phyloP scores from a whole-genome alignment of 92 coral and sea anemone species.

The Umimayanthus kanabou region DNA sequence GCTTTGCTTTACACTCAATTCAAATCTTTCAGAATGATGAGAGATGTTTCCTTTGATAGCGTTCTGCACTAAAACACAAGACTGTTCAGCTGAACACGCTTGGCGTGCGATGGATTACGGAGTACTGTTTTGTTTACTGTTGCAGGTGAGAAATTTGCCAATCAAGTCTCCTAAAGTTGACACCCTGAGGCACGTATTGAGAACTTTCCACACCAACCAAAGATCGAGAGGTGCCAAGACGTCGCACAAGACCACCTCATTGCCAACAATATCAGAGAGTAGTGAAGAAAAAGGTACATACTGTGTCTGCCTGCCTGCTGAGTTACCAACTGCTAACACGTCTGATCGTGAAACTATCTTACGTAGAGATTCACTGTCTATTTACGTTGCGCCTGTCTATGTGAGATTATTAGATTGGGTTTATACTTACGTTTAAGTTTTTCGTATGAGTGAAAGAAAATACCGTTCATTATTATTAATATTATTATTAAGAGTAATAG shows the following conservation, averaged over 20 bases:
- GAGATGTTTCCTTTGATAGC: no score
- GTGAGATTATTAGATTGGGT: neutral
- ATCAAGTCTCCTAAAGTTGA: conserved; percentile 93
- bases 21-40: no score
- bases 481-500: no score
- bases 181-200: conserved; percentile 78
- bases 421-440: neutral
- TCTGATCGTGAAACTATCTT: neutral
- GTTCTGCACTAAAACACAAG: no score
- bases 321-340: neutral
- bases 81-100: no score
- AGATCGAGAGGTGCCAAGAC: conserved; percentile 53
- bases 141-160: conserved; percentile 82
- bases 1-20: no score
- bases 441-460: neutral
- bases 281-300: conserved; percentile 16
- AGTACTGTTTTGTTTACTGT: neutral
- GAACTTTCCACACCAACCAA: conserved; percentile 79
- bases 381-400: neutral
- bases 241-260: conserved; percentile 37
- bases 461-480: no score
- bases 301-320: neutral
- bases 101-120: neutral
- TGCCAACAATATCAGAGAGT: conserved; percentile 30
- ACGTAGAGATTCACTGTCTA: neutral